phyloP scores from a whole-genome alignment of 1,140 invertebrate species.

The Panagrolaimus sp. region DNA sequence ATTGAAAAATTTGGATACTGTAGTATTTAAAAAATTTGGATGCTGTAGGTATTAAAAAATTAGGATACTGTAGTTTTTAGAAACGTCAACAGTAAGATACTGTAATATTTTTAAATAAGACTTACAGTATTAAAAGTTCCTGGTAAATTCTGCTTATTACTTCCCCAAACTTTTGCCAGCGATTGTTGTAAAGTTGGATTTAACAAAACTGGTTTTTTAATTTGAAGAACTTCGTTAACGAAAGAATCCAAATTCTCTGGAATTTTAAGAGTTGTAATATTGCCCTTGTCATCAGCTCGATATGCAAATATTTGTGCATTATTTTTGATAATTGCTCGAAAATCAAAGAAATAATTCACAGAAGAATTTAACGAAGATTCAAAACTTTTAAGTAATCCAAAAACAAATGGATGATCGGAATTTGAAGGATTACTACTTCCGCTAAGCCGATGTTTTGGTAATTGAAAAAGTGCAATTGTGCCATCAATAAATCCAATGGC shows the following conservation, averaged over 20 bases:
- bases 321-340: constrained; percentile 22
- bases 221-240: constrained; percentile 48
- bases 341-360: constrained; percentile 50
- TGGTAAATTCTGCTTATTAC: constrained; percentile 37
- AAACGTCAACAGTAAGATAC: constrained; percentile 33
- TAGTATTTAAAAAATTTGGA: constrained; percentile 36
- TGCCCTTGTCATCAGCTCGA: constrained; percentile 47
- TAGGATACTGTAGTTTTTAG: constrained; percentile 45
- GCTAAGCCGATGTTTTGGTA: constrained; percentile 46
- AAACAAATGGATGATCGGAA: constrained; percentile 54
- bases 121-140: constrained; percentile 34
- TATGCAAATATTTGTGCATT: constrained; percentile 68
- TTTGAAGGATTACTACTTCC: constrained; percentile 35
- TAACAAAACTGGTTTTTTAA: constrained; percentile 45
- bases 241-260: constrained; percentile 46
- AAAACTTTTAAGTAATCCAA: constrained; percentile 47
- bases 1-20: constrained; percentile 16
- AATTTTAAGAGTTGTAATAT: constrained; percentile 48
- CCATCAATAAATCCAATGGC: constrained; percentile 53
- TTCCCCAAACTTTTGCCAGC: constrained; percentile 44
- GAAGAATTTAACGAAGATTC: constrained; percentile 6
- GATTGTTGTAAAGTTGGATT: constrained; percentile 45
- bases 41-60: no score
- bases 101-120: neutral
- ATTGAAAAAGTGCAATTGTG: constrained; percentile 54